Evolutionary conservation across 2,113 vertebrate genomes (phyloP).

Genomic region (Tricholaema leucomelas): DNA sequence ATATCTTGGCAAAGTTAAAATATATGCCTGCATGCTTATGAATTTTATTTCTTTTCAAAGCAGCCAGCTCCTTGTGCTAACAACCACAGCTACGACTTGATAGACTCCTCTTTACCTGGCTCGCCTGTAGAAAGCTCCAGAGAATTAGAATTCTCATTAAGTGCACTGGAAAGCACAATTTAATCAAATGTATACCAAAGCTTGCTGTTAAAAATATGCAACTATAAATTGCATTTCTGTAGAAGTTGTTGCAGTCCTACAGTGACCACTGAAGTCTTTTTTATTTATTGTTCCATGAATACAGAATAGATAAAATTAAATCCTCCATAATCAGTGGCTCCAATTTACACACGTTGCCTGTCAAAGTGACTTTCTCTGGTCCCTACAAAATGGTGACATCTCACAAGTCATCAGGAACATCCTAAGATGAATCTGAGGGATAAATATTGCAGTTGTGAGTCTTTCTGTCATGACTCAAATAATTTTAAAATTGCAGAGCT

Average conservation of each 20-base stretch:
- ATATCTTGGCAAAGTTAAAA: conserved; percentile 64
- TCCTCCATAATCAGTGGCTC: conserved; percentile 63
- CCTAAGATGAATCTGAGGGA: conserved; percentile 76
- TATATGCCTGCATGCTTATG: conserved; percentile 60
- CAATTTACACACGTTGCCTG: conserved; percentile 63
- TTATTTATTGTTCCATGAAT: conserved; percentile 68
- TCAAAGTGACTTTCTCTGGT: conserved; percentile 71
- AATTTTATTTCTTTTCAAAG: conserved; percentile 71
- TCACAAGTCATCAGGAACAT: conserved; percentile 71
- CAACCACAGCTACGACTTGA: conserved; percentile 44
- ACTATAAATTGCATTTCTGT: conserved; percentile 68
- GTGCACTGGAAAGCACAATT: conserved; percentile 64
- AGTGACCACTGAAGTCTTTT: conserved; percentile 45
- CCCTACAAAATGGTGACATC: conserved; percentile 67
- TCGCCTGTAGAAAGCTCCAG: conserved; percentile 55
- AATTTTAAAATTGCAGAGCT: conserved; percentile 83
- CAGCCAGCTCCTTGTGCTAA: conserved; percentile 41
- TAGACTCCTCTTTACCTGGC: conserved; percentile 66
- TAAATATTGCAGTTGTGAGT: conserved; percentile 84
- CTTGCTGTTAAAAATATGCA: conserved; percentile 57
- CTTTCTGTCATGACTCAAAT: conserved; percentile 83
- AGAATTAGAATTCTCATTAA: conserved; percentile 73
- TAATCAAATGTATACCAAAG: conserved; percentile 65
- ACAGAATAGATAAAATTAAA: conserved; percentile 66
- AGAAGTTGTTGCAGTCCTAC: conserved; percentile 52